Conservation (phyloP, 2,888 invertebrate genomes). For the Chrysolina americana region DNA sequence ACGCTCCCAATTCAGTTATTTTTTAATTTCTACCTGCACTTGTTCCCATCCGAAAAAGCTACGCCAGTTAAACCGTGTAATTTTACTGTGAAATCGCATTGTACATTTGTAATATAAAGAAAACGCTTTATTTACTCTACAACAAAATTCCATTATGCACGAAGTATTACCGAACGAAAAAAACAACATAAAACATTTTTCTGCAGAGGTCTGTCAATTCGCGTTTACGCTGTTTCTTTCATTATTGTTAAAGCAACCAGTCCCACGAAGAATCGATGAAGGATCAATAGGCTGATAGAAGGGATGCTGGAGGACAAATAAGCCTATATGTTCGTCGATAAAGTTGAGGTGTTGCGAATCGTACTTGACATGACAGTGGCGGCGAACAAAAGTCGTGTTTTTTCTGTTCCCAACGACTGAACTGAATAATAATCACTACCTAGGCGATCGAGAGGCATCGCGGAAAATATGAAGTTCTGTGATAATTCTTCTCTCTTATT, state of each 20-base stretch:
- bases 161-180: conserved; percentile 8
- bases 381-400: too few species aligned
- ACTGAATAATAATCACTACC: too few species aligned
- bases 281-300: not conserved
- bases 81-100: conserved; percentile 29
- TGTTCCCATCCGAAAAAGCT: conserved; percentile 19
- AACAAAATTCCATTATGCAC: conserved; percentile 14
- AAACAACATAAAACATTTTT: conserved; percentile 15
- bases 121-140: not conserved
- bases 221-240: not conserved
- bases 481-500: too few species aligned
- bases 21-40: conserved; percentile 28
- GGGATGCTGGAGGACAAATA: not conserved
- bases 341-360: conserved; percentile 5
- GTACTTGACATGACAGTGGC: not conserved
- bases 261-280: conserved; percentile 8
- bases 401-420: too few species aligned
- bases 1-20: not conserved
- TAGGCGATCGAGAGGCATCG: too few species aligned
- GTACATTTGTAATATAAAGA: not conserved
- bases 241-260: conserved; percentile 14
- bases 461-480: too few species aligned
- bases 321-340: not conserved
- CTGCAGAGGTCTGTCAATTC: conserved; percentile 15
- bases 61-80: conserved; percentile 23